Evolutionary conservation across 2,113 vertebrate genomes (phyloP).

Genomic region (Cebidichthys violaceus): DNA sequence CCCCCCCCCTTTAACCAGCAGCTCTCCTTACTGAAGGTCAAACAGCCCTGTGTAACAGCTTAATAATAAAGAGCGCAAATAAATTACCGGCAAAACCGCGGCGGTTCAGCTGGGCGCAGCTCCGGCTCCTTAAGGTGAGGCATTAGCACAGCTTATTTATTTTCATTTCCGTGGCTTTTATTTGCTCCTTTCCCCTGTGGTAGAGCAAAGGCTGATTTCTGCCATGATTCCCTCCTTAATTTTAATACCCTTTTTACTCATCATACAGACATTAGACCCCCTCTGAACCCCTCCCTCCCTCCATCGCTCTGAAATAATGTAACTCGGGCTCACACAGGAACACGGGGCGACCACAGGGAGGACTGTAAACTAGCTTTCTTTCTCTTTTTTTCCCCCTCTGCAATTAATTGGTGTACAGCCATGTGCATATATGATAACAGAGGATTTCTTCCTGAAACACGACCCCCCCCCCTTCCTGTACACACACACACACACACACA

Average conservation of each 20-base stretch:
- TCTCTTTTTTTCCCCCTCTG: constrained; percentile 54
- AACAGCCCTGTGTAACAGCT: constrained; percentile 87
- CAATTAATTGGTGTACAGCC: constrained; percentile 98
- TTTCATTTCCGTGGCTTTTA: constrained; percentile 98
- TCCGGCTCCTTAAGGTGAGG: constrained; percentile 95
- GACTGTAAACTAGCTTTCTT: constrained; percentile 91
- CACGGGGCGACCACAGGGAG: constrained; percentile 86
- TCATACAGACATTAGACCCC: constrained; percentile 95
- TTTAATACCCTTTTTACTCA: constrained; percentile 99
- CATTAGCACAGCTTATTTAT: constrained; percentile 99
- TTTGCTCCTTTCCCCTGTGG: constrained; percentile 94
- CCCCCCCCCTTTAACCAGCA: constrained; percentile 20
- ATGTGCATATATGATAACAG: constrained; percentile 93
- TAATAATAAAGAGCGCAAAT: constrained; percentile 87
- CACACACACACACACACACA: too few relatives aligned
- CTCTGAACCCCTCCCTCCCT: constrained; percentile 38
- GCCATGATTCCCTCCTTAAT: constrained; percentile 98
- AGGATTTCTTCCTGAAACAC: constrained; percentile 46
- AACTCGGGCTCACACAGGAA: constrained; percentile 74
- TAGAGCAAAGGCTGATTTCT: constrained; percentile 93
- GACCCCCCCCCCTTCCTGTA: neutral
- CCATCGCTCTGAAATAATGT: constrained; percentile 78
- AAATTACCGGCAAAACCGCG: constrained; percentile 86
- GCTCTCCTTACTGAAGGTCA: constrained; percentile 90
- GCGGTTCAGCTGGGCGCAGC: constrained; percentile 87